Conservation (phyloP, 2,113 vertebrate species). For the Fregata magnificens region DNA sequence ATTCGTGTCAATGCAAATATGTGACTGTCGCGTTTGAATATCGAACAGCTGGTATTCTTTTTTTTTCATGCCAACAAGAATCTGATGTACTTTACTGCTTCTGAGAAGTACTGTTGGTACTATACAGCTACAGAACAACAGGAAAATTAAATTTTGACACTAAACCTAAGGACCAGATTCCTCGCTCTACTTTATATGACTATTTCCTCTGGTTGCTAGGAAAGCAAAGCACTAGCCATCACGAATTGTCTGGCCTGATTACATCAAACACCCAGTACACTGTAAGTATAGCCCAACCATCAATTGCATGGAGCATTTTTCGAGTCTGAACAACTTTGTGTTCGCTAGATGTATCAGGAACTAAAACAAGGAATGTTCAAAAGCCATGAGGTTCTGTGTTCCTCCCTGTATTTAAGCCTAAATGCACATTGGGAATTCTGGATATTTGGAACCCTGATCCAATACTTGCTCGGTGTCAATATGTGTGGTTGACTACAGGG, state of each 20-base stretch:
- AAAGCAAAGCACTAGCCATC: not conserved
- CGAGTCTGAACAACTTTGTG: not conserved
- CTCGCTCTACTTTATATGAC: not conserved
- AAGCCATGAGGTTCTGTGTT: not conserved
- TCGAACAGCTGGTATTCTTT: not conserved
- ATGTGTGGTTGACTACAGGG: not conserved
- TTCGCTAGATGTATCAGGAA: not conserved
- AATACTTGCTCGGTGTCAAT: fast-evolving
- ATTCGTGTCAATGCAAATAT: constrained; percentile 50
- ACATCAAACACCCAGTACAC: not conserved
- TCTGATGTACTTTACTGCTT: not conserved
- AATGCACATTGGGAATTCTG: not conserved
- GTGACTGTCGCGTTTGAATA: not conserved
- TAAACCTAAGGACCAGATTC: not conserved
- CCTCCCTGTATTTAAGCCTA: not conserved
- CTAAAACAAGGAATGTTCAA: not conserved
- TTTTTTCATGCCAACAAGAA: not conserved
- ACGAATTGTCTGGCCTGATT: not conserved
- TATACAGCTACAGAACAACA: not conserved
- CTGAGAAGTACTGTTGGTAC: not conserved
- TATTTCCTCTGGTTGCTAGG: not conserved
- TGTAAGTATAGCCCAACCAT: not conserved
- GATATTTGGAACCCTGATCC: not conserved
- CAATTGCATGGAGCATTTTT: not conserved
- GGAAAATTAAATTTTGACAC: not conserved